A percentile compares a stretch with the other conserved stretches of the same genome.
These are phyloP conservation scores for Macrosiphum euphorbiae DNA, from an alignment of 2,888 invertebrate genomes.

Conservation along the genomic window DNA sequence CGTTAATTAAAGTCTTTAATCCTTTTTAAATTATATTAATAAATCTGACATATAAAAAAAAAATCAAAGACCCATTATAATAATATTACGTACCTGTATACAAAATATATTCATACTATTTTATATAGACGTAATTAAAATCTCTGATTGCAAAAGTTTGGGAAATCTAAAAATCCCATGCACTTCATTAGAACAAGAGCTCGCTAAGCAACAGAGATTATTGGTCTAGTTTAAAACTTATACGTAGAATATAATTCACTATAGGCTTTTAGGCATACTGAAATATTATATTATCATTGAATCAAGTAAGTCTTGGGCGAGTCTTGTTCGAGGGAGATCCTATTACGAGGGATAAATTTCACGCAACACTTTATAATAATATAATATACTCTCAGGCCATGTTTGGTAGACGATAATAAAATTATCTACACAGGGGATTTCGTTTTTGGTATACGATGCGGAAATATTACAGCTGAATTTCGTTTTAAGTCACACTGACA, in stretches of 20 bases:
- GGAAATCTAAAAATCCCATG: neutral
- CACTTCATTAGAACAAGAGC: neutral
- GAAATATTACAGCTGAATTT: neutral
- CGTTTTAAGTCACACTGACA: neutral
- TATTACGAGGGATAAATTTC: neutral
- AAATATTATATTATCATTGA: slow-evolving; percentile 24
- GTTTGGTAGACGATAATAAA: slow-evolving; percentile 18
- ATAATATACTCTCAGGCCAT: neutral
- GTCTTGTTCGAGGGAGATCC: neutral
- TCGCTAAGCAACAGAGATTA: neutral
- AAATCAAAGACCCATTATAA: neutral
- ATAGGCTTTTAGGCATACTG: neutral
- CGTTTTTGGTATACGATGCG: neutral
- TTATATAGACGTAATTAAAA: neutral
- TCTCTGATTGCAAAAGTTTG: neutral
- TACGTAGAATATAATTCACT: neutral
- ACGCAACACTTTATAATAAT: too few species aligned
- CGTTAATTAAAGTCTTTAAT: neutral
- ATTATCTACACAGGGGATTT: slow-evolving; percentile 17
- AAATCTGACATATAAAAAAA: neutral
- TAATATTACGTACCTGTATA: neutral
- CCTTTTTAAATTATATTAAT: neutral
- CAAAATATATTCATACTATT: neutral
- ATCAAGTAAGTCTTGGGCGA: neutral
- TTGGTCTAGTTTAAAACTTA: neutral